phyloP scores from a whole-genome alignment of 2,797 vertebrate genomes.

The Fistularia tabacaria region DNA sequence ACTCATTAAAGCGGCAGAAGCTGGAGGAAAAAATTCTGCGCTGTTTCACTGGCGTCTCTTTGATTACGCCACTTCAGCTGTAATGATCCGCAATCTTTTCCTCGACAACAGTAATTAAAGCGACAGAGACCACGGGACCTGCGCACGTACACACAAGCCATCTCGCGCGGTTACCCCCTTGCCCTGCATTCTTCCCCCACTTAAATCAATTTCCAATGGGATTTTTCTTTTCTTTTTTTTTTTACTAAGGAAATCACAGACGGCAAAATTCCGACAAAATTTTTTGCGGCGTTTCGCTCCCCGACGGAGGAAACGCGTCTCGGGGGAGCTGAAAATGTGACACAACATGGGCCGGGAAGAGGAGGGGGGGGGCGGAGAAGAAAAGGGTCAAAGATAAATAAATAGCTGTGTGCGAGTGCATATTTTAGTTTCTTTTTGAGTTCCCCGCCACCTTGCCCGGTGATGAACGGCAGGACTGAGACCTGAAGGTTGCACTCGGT shows the following conservation, averaged over 20 bases:
- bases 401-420: constrained; percentile 53
- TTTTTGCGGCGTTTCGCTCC: constrained; percentile 47
- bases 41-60: not conserved
- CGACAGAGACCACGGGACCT: constrained; percentile 11
- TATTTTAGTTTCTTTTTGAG: constrained; percentile 41
- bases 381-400: constrained; percentile 60
- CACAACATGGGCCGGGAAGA: constrained; percentile 30
- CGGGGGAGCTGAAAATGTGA: constrained; percentile 53
- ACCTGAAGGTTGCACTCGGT: constrained; percentile 71
- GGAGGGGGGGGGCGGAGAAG: constrained; percentile 48
- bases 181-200: constrained; percentile 55
- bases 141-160: constrained; percentile 9
- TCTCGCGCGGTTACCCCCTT: constrained; percentile 21
- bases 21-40: constrained; percentile 29
- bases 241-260: constrained; percentile 45
- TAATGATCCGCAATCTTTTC: not conserved
- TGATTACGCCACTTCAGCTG: not conserved
- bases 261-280: constrained; percentile 55
- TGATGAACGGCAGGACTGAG: constrained; percentile 64
- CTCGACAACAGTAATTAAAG: no score
- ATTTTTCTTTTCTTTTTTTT: constrained; percentile 28
- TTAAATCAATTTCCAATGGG: constrained; percentile 49
- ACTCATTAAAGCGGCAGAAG: constrained; percentile 65
- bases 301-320: constrained; percentile 40
- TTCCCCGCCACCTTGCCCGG: constrained; percentile 46